Evolutionary conservation across 2,888 invertebrate species (phyloP), one percentile per base, ranked within the genome.

Genomic region (Petrophora chlorosata): DNA sequence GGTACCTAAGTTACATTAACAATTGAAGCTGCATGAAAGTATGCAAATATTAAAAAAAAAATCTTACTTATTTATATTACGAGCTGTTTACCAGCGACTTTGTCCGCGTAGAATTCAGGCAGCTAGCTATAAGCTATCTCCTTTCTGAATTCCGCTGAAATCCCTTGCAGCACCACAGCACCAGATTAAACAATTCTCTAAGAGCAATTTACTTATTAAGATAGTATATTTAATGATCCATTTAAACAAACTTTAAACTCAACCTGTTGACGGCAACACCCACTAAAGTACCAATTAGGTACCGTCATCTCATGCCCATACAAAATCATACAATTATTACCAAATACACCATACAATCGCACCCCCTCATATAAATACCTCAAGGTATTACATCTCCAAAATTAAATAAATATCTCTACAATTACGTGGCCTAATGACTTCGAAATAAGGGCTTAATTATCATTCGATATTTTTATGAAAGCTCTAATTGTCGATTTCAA

Each of bases 401-500:
- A 34, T 43, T 36, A 36, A 35, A 16, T 41, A 35, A n/a, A n/a
- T 29, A 26, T 35, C 7, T 50, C 39, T 42, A 50, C 42, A 56
- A 72, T 75, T 69, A 74, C 56, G 48, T 44, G 49, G 66, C 69
- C 69, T 77, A 79, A 81, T 76, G 72, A 69, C 64, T 53, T 33
- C 67, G 43, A 16, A 68, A 66, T 71, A 79, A 65, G 74, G 73
- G 48, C 50, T 65, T 77, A 74, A 81, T 79, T 76, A 70, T 42
- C 38, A 43, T 15, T 14, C 28, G 51, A 54, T 61, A 69, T 59
- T 61, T 74, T 73, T 70, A 73, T 70, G 66, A 59, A 49, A 26
- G 53, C 67, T 68, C 71, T 74, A 79, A 79, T 79, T 79, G 72
- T 69, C 61, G 56, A 66, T 65, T 64, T 60, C 46, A 45, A 40